Evolutionary conservation across 2,888 invertebrate genomes (phyloP).

Genomic region (Lypha dubia): DNA sequence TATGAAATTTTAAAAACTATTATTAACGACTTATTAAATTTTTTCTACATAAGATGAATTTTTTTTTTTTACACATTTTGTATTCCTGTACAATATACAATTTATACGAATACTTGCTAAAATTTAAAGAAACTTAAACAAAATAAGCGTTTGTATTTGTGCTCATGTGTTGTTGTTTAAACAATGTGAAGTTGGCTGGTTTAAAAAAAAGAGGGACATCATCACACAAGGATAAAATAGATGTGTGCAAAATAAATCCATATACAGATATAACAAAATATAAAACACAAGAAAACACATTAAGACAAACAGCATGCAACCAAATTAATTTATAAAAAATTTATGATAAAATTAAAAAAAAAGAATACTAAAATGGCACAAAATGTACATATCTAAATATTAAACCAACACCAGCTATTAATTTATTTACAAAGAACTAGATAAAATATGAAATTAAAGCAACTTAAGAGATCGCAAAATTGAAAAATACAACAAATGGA

Average conservation of each 20-base stretch:
- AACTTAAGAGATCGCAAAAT: not conserved
- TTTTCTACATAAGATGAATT: slow-evolving; percentile 13
- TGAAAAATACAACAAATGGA: slow-evolving; percentile 31
- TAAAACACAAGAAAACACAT: slow-evolving; percentile 74
- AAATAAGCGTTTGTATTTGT: slow-evolving; percentile 74
- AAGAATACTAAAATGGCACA: not conserved
- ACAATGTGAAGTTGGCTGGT: slow-evolving; percentile 6
- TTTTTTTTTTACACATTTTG: not conserved
- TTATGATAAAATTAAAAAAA: not conserved
- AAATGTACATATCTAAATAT: too few species aligned
- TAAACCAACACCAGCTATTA: slow-evolving; percentile 26
- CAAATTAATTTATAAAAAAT: slow-evolving; percentile 43
- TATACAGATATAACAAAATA: slow-evolving; percentile 5
- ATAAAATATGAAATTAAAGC: slow-evolving; percentile 1
- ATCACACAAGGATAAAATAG: slow-evolving; percentile 55
- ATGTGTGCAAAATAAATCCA: slow-evolving; percentile 56
- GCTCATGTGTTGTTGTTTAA: slow-evolving; percentile 73
- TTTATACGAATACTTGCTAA: slow-evolving; percentile 3
- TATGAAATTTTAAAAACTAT: not conserved
- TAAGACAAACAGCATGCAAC: slow-evolving; percentile 65
- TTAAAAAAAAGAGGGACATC: slow-evolving; percentile 37
- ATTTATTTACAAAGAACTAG: slow-evolving; percentile 1
- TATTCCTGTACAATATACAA: not conserved
- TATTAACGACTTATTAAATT: too few species aligned
- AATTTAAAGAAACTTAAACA: slow-evolving; percentile 63